Conservation (phyloP, 1,140 invertebrate species). For the Apis dorsata region DNA sequence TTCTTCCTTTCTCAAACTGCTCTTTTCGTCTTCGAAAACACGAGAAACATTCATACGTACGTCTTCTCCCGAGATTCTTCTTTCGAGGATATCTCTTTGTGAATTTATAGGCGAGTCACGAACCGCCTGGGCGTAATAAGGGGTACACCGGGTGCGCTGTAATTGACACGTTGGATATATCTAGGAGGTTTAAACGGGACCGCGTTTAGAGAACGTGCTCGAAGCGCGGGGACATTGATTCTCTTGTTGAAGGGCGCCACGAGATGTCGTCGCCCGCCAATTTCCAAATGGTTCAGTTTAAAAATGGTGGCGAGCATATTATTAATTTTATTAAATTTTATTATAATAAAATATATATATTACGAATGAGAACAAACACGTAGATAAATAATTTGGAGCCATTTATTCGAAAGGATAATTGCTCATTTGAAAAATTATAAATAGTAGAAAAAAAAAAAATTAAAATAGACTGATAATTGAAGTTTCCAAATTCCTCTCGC, state of each 20-base stretch:
- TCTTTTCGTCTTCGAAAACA: not conserved
- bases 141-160: constrained; percentile 11
- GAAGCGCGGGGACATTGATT: constrained; percentile 3
- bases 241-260: constrained; percentile 7
- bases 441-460: too few species aligned
- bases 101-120: constrained; percentile 41
- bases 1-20: too few species aligned
- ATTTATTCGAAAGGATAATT: too few species aligned
- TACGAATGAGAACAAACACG: too few species aligned
- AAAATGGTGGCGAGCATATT: too few species aligned
- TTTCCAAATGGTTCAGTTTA: constrained; percentile 4
- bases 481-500: too few species aligned
- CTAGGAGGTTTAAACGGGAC: constrained; percentile 54
- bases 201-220: constrained; percentile 46
- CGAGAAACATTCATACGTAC: too few species aligned
- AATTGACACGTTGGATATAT: constrained; percentile 32
- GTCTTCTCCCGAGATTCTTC: not conserved
- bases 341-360: too few species aligned
- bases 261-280: constrained; percentile 1
- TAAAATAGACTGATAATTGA: too few species aligned
- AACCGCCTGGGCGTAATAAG: constrained; percentile 30
- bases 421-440: too few species aligned
- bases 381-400: too few species aligned
- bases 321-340: too few species aligned
- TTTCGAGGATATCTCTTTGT: constrained; percentile 7